Conservation (phyloP, 2,797 vertebrate species). For the Siniperca obscura region DNA sequence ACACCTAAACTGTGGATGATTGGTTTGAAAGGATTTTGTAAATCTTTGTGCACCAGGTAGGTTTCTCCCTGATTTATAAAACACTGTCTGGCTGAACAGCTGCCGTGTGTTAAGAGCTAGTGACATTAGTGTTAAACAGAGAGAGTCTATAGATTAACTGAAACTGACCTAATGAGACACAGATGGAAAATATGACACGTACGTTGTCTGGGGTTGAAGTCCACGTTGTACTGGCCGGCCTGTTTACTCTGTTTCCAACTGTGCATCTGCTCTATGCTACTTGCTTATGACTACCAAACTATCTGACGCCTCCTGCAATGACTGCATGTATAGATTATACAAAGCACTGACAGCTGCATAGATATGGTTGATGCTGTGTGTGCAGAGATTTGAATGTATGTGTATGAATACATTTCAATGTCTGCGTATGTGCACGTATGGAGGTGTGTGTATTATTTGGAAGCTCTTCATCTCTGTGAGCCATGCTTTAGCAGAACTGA, state of each 20-base stretch:
- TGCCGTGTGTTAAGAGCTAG: constrained; percentile 48
- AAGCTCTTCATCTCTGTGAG: constrained; percentile 23
- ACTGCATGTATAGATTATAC: not conserved
- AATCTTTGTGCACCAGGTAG: constrained; percentile 37
- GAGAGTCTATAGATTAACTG: constrained; percentile 38
- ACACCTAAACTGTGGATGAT: constrained; percentile 43
- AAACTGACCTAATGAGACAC: constrained; percentile 59
- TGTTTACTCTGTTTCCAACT: constrained; percentile 42
- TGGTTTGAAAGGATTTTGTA: constrained; percentile 54
- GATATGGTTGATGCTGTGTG: not conserved
- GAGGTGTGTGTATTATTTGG: constrained; percentile 41
- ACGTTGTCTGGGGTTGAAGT: constrained; percentile 43
- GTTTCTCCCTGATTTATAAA: constrained; percentile 47
- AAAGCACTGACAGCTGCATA: constrained; percentile 6
- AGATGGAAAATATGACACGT: constrained; percentile 61
- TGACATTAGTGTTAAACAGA: constrained; percentile 56
- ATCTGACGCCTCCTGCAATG: constrained; percentile 14
- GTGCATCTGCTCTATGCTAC: not conserved
- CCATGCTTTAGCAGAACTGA: constrained; percentile 54
- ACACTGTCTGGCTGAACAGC: constrained; percentile 41
- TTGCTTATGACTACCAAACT: constrained; percentile 24
- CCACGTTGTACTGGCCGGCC: constrained; percentile 24
- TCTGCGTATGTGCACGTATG: not conserved
- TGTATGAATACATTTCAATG: constrained; percentile 8
- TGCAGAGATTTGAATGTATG: not conserved